Percentiles rank a stretch among this genome's conserved stretches.
Evolutionary conservation across 2,113 vertebrate genomes (phyloP).

Genomic region (Grallaria varia): DNA sequence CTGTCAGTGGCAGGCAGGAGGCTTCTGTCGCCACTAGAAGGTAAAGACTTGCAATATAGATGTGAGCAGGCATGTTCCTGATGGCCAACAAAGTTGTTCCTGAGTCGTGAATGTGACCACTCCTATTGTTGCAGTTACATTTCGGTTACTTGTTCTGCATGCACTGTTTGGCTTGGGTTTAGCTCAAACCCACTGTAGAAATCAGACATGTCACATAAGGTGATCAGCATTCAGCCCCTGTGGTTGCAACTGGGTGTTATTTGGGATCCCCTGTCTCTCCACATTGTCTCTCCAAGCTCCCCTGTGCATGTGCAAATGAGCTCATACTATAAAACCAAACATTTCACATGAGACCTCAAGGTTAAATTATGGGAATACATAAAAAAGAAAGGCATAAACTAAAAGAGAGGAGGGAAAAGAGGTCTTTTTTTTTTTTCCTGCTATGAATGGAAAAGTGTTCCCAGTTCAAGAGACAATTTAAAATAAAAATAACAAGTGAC

Average conservation of each 20-base stretch:
- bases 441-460: not conserved
- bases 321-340: not conserved
- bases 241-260: rapidly evolving
- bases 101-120: not conserved
- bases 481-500: not conserved
- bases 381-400: not conserved
- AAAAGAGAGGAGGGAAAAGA: not conserved
- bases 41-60: not conserved
- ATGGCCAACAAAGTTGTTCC: not conserved
- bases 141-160: not conserved
- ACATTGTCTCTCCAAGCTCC: not conserved
- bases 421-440: not conserved
- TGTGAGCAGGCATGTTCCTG: not conserved
- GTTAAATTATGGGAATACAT: not conserved
- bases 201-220: not conserved
- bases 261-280: not conserved
- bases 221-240: not conserved
- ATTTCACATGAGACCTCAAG: not conserved
- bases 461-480: not conserved
- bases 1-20: not conserved
- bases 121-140: not conserved
- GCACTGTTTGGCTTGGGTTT: not conserved
- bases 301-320: not conserved
- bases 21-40: not conserved
- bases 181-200: not conserved